These are phyloP conservation scores for Cyrtorhinus lividipennis DNA, from an alignment of 1,140 invertebrate species.

Conservation along the genomic window DNA sequence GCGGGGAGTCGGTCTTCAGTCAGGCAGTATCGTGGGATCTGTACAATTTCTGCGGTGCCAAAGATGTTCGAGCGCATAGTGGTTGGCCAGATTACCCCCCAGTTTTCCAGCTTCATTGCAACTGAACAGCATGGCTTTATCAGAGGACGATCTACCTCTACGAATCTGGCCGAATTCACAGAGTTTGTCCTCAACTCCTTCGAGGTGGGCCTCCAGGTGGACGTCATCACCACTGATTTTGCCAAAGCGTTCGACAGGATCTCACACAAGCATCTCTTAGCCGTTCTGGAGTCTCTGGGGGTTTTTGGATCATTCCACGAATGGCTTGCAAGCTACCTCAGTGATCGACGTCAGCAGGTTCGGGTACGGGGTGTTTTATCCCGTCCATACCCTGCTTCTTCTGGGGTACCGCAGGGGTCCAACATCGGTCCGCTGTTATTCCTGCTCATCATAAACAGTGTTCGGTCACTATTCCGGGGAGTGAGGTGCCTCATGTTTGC, in stretches of 20 bases:
- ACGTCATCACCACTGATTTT: neutral
- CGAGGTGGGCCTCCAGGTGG: neutral
- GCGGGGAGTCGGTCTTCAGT: neutral
- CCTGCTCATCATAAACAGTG: too few species aligned
- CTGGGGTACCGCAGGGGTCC: too few species aligned
- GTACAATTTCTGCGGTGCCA: neutral
- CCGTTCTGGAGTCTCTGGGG: neutral
- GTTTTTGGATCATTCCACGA: neutral
- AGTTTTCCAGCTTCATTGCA: neutral
- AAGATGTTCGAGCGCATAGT: neutral
- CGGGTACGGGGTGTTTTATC: too few species aligned
- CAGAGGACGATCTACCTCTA: neutral
- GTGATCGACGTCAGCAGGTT: too few species aligned
- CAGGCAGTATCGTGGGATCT: neutral
- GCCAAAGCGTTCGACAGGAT: neutral
- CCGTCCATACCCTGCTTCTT: too few species aligned
- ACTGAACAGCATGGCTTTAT: neutral
- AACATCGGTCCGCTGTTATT: too few species aligned
- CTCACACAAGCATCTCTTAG: neutral
- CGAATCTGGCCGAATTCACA: neutral
- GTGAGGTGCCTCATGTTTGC: too few species aligned
- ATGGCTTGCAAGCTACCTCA: neutral
- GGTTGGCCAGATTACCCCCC: neutral
- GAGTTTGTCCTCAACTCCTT: neutral
- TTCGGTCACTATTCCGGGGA: too few species aligned